Conservation (phyloP, 2,797 vertebrate genomes). For the Harpagifer antarcticus region DNA sequence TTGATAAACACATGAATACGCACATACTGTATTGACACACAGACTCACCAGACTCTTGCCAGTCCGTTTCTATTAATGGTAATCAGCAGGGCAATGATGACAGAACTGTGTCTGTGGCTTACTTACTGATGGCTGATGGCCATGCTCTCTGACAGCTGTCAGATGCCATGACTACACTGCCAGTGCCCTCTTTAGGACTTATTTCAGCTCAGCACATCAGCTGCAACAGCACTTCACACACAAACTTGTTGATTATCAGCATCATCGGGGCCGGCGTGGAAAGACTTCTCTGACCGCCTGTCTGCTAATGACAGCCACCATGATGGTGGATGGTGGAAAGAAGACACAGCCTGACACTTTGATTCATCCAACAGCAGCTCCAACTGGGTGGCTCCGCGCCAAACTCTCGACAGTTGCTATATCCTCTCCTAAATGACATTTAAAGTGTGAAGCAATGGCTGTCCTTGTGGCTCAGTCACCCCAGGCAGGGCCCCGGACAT, state of each 20-base stretch:
- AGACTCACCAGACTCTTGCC: conserved; percentile 44
- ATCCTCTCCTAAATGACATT: conserved; percentile 78
- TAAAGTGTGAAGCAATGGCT: conserved; percentile 80
- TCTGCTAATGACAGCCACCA: conserved; percentile 77
- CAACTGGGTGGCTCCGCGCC: conserved; percentile 69
- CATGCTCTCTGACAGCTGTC: conserved; percentile 83
- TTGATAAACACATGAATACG: conserved; percentile 17
- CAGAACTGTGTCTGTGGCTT: conserved; percentile 68
- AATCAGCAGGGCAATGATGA: conserved; percentile 75
- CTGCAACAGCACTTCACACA: conserved; percentile 63
- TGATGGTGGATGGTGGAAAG: conserved; percentile 70
- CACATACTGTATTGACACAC: conserved; percentile 29
- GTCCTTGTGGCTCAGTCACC: conserved; percentile 80
- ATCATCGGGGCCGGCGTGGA: conserved; percentile 62
- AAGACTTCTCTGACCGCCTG: conserved; percentile 70
- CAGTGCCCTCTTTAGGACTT: conserved; percentile 71
- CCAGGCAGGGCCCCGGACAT: conserved; percentile 56
- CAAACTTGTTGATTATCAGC: conserved; percentile 75
- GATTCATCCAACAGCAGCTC: conserved; percentile 76
- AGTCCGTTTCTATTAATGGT: conserved; percentile 77
- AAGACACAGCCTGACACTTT: conserved; percentile 81
- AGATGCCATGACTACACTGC: conserved; percentile 64
- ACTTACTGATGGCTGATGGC: conserved; percentile 73
- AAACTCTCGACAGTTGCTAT: conserved; percentile 77
- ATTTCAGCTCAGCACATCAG: conserved; percentile 71